These are phyloP conservation scores for Novumbra hubbsi DNA, from an alignment of 2,797 vertebrate species.

Conservation along the genomic window DNA sequence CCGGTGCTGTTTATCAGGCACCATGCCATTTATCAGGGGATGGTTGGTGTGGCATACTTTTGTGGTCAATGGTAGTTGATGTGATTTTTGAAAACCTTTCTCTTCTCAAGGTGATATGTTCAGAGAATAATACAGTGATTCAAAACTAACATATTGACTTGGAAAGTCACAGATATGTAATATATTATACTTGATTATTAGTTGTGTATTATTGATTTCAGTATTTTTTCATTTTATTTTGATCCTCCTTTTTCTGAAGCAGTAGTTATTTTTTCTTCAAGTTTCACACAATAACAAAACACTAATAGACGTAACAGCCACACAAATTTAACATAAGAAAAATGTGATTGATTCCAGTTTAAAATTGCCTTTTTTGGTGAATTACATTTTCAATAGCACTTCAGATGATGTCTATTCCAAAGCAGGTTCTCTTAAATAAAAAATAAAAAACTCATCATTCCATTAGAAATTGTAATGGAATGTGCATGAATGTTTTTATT, in stretches of 20 bases:
- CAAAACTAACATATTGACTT: neutral
- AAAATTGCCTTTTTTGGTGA: neutral
- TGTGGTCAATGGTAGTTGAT: neutral
- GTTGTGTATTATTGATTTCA: neutral
- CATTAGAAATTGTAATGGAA: neutral
- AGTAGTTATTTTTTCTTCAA: too few species aligned
- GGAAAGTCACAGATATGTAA: neutral
- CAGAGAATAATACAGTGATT: neutral
- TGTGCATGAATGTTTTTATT: neutral
- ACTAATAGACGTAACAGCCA: too few species aligned
- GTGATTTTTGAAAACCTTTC: neutral
- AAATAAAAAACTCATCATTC: neutral
- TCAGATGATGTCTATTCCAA: neutral
- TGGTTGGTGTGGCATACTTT: neutral
- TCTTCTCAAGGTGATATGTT: neutral
- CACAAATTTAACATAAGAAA: too few species aligned
- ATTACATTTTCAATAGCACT: neutral
- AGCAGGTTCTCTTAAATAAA: neutral
- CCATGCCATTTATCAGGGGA: neutral
- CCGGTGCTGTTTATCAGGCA: neutral
- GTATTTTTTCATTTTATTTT: too few species aligned
- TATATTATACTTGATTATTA: neutral
- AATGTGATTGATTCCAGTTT: neutral
- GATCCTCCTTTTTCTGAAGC: too few species aligned
- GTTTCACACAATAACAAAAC: too few species aligned